phyloP scores from a whole-genome alignment of 2,797 vertebrate species.

The Clarias laeviceps region DNA sequence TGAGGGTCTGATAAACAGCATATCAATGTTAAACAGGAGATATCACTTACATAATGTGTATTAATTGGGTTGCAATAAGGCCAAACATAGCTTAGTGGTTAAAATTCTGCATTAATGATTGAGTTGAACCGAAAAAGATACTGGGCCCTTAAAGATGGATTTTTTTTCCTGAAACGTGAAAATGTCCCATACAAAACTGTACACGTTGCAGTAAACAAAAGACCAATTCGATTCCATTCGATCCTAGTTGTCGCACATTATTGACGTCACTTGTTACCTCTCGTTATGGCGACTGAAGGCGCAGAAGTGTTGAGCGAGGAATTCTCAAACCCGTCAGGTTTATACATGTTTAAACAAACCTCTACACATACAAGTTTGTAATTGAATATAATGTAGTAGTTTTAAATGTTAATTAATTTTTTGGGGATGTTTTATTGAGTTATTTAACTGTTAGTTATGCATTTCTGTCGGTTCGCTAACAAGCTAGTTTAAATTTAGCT shows the following conservation, averaged over 20 bases:
- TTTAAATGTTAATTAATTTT: neutral
- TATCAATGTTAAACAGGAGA: neutral
- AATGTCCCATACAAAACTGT: neutral
- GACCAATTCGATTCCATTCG: neutral
- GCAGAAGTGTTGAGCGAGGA: conserved; percentile 69
- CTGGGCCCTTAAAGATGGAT: no score
- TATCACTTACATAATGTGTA: neutral
- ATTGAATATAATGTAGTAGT: neutral
- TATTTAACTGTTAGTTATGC: neutral
- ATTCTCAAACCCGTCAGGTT: conserved; percentile 69
- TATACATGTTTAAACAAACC: neutral
- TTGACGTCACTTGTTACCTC: conserved; percentile 62
- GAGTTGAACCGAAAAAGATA: neutral
- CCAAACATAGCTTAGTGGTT: neutral
- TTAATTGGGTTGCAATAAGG: neutral
- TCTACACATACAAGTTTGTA: neutral
- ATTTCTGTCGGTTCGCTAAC: neutral
- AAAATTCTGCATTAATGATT: neutral
- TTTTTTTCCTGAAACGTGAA: neutral
- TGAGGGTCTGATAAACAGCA: neutral
- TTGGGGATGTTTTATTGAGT: no score
- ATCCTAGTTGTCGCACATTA: conserved; percentile 52
- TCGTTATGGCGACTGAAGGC: conserved; percentile 76
- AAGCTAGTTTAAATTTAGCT: conserved; percentile 19
- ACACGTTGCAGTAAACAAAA: neutral